Evolutionary conservation across 2,888 invertebrate genomes (phyloP).

Genomic region (Venustoraphidia nigricollis): DNA sequence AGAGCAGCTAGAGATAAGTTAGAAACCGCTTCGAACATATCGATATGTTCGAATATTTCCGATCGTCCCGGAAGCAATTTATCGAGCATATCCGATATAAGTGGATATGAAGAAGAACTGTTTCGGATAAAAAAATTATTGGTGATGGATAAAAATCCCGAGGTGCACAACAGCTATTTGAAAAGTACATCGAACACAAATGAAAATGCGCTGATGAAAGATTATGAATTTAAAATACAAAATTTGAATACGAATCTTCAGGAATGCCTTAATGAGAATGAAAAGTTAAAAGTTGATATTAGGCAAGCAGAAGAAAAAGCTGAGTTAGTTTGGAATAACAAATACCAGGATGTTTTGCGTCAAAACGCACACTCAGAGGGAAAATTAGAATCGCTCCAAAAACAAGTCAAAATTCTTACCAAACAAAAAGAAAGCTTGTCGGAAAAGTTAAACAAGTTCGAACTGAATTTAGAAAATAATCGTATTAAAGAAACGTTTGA

Average conservation of each 20-base stretch:
- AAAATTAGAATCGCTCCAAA: constrained; percentile 4
- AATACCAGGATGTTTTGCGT: constrained; percentile 7
- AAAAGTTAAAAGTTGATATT: constrained; percentile 7
- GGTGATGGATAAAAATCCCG: constrained; percentile 3
- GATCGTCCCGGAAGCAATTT: constrained; percentile 6
- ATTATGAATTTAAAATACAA: constrained; percentile 7
- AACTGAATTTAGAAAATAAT: constrained; percentile 4
- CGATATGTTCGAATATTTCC: constrained; percentile 7
- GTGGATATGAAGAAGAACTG: constrained; percentile 9
- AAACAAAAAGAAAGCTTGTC: constrained; percentile 7
- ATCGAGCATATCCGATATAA: constrained; percentile 8
- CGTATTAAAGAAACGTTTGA: constrained; percentile 2
- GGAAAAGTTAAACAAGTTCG: constrained; percentile 3
- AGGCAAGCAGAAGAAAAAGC: constrained; percentile 7
- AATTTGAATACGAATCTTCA: constrained; percentile 5
- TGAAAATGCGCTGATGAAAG: neutral
- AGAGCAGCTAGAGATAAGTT: constrained; percentile 2
- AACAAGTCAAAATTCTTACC: constrained; percentile 5
- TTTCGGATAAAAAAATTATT: constrained; percentile 8
- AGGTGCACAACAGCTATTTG: neutral
- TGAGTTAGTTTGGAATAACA: constrained; percentile 8
- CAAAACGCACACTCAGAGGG: constrained; percentile 8
- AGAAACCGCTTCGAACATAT: constrained; percentile 8
- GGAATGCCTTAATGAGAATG: constrained; percentile 6
- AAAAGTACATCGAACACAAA: constrained; percentile 2